Base-by-base conservation (phyloP, 2,888 invertebrate species). In the Melitaea athalia region DNA sequence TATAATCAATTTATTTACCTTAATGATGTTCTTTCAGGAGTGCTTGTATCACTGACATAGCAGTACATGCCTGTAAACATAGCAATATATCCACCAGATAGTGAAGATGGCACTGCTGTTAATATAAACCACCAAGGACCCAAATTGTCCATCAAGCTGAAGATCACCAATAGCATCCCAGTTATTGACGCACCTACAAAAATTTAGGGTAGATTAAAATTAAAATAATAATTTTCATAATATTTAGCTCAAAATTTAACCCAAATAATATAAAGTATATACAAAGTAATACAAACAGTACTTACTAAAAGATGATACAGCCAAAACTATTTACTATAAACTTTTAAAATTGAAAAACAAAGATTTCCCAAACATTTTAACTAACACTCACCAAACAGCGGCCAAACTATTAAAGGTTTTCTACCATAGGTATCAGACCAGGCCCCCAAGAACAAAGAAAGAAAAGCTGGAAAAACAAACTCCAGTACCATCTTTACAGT, bases 401-500 rank as follows among this genome's bases (percentile, higher is more conserved):
- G 93, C 75, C 94, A 88, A 7, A 96, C 81, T 55, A 97, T 79
- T 60, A 96, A 87, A 5, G 96, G 96, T 80, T 95, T 95, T 60
- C 97, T 92, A 42, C 97, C 97, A 86, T 95, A 94, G 72, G 94
- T 95, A 80, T 97, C 97, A 59, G 96, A 96, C 97, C 97, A 97
- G 0, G 96, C 95, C 4, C 97, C 97, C 71, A 96, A 82, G 79
- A 96, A 96, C 62, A 96, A 88, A 59, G 95, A 95, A 7, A 95
- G 81, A 60, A 95, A 78, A 0, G 96, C 95, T 0, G 96, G 96
- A 63, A 95, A 89, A 55, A 96, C 85, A 57, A 94, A 94, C 75
- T 95, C 95, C 33, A 96, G 82, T 0, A 96, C 81, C 3, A 94
- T 93, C 74, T 93, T 94, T 0, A 93, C 90, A 85, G 96, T 95